A percentile compares a stretch with the other conserved stretches of the same genome.
phyloP scores from a whole-genome alignment of 92 coral and sea anemone species.

The Phenganax marumi region DNA sequence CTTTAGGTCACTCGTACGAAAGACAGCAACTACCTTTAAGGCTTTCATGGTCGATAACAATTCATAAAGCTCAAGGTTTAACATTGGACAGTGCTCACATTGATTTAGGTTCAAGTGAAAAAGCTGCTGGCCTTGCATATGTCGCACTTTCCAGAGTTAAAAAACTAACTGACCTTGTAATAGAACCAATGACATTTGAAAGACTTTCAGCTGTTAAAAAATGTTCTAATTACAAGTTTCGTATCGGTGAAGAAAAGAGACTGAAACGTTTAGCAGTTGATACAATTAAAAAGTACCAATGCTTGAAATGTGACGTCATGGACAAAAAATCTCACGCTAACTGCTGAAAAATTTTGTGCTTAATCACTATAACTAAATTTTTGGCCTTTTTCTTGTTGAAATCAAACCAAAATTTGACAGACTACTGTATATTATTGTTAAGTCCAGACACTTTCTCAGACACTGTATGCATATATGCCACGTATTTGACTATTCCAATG shows the following conservation, averaged over 20 bases:
- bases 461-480: too few relatives aligned
- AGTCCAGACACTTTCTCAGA: too few relatives aligned
- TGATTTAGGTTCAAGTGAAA: slow-evolving; percentile 48
- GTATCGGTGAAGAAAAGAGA: slow-evolving; percentile 49
- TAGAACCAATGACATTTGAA: slow-evolving; percentile 40
- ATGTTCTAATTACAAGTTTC: slow-evolving; percentile 52
- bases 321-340: too few relatives aligned
- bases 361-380: too few relatives aligned
- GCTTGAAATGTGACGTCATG: background rate
- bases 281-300: slow-evolving; percentile 27
- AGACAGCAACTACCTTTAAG: slow-evolving; percentile 51
- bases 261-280: slow-evolving; percentile 41
- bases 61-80: slow-evolving; percentile 33
- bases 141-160: slow-evolving; percentile 42
- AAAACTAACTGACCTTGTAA: slow-evolving; percentile 36
- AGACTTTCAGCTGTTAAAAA: slow-evolving; percentile 50
- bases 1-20: slow-evolving; percentile 1
- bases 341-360: too few relatives aligned
- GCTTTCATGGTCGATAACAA: slow-evolving; percentile 43
- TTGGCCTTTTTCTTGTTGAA: too few relatives aligned
- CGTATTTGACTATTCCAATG: too few relatives aligned
- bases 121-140: slow-evolving; percentile 42
- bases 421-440: too few relatives aligned
- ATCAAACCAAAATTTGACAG: too few relatives aligned
- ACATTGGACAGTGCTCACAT: slow-evolving; percentile 10